Evolutionary conservation across 2,797 vertebrate genomes (phyloP).

Genomic region (Poliocrania exsul): DNA sequence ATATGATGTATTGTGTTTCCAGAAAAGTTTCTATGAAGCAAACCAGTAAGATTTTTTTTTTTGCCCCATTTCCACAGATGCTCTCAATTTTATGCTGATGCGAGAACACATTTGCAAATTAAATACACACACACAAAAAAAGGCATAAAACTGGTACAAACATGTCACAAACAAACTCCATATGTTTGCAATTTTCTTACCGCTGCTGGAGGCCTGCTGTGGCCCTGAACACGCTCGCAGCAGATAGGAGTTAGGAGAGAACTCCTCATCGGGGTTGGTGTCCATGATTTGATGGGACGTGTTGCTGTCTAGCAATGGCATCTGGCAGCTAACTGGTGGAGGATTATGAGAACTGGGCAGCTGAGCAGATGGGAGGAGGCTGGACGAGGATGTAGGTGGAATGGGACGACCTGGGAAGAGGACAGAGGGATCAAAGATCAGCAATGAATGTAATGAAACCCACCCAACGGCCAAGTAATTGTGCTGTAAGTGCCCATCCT

Average conservation of each 20-base stretch:
- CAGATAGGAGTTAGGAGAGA: constrained; percentile 91
- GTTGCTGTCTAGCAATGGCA: constrained; percentile 98
- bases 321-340: constrained; percentile 93
- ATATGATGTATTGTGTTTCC: background rate
- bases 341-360: constrained; percentile 91
- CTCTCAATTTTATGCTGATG: constrained; percentile 1
- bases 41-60: background rate
- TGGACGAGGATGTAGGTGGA: constrained; percentile 96
- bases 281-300: constrained; percentile 98
- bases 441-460: constrained; percentile 74
- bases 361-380: constrained; percentile 92
- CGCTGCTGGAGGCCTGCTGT: constrained; percentile 87
- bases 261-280: constrained; percentile 93
- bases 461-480: background rate
- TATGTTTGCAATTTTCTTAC: constrained; percentile 84
- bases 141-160: constrained; percentile 6
- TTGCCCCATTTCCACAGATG: background rate
- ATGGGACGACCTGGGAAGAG: constrained; percentile 95
- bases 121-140: background rate
- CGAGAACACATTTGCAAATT: background rate
- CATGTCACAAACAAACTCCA: constrained; percentile 61
- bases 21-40: background rate
- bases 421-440: constrained; percentile 86
- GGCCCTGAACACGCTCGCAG: constrained; percentile 89
- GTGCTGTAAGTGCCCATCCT: background rate